Conservation (phyloP, 2,888 invertebrate genomes). For the Ophioninae sp. region DNA sequence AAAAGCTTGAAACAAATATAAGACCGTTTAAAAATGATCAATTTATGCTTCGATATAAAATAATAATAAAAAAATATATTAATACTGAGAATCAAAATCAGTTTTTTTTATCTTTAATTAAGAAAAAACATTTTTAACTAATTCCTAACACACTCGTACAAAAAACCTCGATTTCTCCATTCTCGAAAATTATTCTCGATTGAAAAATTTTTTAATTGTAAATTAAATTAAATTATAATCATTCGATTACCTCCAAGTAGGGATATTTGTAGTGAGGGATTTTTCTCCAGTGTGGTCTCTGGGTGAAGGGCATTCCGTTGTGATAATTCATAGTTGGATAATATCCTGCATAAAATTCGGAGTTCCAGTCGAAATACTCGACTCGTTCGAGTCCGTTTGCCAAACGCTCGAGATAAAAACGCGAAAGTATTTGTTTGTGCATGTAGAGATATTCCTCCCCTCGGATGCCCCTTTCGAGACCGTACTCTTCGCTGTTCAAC, state of each 20-base stretch:
- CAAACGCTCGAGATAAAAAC: conserved; percentile 83
- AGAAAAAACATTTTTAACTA: too few species aligned
- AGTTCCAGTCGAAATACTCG: conserved; percentile 81
- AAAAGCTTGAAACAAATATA: too few species aligned
- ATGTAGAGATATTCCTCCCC: conserved; percentile 81
- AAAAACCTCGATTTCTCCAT: too few species aligned
- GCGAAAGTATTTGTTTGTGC: conserved; percentile 81
- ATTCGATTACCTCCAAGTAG: conserved; percentile 66
- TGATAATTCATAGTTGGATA: conserved; percentile 83
- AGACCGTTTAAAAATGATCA: too few species aligned
- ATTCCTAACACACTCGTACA: too few species aligned
- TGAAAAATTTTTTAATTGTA: too few species aligned
- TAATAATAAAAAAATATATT: too few species aligned
- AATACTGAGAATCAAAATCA: too few species aligned
- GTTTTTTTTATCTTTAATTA: too few species aligned
- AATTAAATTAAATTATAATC: too few species aligned
- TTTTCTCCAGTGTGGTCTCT: conserved; percentile 77
- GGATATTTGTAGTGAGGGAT: conserved; percentile 71
- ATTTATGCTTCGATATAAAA: too few species aligned
- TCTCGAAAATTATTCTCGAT: too few species aligned
- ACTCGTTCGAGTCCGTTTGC: conserved; percentile 82
- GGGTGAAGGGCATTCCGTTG: conserved; percentile 83
- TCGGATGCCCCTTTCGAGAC: conserved; percentile 79
- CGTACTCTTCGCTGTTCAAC: conserved; percentile 83
- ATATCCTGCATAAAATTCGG: conserved; percentile 82